phyloP scores from a whole-genome alignment of 1,140 invertebrate genomes.

The Drosophila aff. region DNA sequence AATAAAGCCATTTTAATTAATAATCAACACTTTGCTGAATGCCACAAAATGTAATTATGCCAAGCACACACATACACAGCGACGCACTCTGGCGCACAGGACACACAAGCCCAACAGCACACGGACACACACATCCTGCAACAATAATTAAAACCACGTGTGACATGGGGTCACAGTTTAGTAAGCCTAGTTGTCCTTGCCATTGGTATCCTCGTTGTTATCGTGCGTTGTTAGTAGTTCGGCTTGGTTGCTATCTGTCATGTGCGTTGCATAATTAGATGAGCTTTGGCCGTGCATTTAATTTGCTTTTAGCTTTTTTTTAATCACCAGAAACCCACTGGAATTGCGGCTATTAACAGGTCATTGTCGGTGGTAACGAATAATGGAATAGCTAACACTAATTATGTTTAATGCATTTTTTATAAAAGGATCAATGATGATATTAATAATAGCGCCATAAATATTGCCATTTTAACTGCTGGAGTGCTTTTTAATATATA shows the following conservation, averaged over 20 bases:
- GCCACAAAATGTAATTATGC: constrained; percentile 79
- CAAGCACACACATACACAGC: constrained; percentile 10
- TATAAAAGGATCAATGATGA: not conserved
- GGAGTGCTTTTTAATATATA: not conserved
- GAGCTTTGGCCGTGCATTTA: constrained; percentile 29
- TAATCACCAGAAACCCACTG: constrained; percentile 1
- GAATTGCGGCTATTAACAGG: constrained; percentile 5
- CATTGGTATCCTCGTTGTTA: constrained; percentile 12
- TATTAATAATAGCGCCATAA: not conserved
- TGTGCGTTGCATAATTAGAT: constrained; percentile 44
- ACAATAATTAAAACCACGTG: constrained; percentile 82
- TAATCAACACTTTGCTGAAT: constrained; percentile 80
- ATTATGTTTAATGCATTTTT: not conserved
- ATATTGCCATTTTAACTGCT: no score
- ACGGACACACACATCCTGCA: constrained; percentile 31
- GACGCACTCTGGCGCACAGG: not conserved
- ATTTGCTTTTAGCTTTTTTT: constrained; percentile 6
- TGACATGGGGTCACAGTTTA: constrained; percentile 75
- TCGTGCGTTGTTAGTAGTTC: constrained; percentile 17
- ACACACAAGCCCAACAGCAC: not conserved
- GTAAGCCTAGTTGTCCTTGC: constrained; percentile 57
- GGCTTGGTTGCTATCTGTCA: constrained; percentile 40
- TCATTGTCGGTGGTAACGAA: not conserved
- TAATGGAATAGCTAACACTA: not conserved
- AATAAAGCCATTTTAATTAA: constrained; percentile 83